phyloP scores from a whole-genome alignment of 2,797 vertebrate species.

The Agapornis canus region DNA sequence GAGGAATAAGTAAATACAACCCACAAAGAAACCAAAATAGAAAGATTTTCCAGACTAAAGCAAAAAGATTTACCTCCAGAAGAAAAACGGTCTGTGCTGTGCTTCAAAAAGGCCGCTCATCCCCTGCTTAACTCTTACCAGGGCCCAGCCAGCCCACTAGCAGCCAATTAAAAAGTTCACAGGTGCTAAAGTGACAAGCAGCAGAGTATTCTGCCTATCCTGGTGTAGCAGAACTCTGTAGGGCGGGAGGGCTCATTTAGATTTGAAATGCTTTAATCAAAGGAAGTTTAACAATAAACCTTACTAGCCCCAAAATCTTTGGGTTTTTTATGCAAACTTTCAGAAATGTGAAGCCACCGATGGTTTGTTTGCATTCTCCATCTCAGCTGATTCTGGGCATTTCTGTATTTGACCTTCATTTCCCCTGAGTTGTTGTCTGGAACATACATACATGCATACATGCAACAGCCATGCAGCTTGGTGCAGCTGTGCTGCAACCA shows the following conservation, averaged over 20 bases:
- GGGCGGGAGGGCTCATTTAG: background rate
- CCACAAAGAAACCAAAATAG: background rate
- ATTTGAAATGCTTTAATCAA: background rate
- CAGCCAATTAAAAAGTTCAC: background rate
- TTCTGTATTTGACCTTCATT: background rate
- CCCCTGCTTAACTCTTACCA: background rate
- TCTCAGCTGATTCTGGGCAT: background rate
- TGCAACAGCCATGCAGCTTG: background rate
- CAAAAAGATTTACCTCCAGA: background rate
- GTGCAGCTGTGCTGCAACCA: background rate
- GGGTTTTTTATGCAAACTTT: background rate
- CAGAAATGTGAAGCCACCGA: background rate
- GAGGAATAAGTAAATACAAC: background rate
- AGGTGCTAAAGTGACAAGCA: background rate
- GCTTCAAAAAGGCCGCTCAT: background rate
- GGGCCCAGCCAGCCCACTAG: background rate
- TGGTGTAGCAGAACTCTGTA: background rate
- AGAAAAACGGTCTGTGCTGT: fast-evolving
- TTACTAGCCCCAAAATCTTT: background rate
- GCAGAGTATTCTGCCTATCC: background rate
- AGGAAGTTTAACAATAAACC: background rate
- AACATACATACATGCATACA: fast-evolving
- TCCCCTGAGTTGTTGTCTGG: background rate
- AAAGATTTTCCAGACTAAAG: background rate
- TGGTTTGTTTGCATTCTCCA: background rate